Conservation (phyloP, 2,888 invertebrate species). For the Drepana falcataria region DNA sequence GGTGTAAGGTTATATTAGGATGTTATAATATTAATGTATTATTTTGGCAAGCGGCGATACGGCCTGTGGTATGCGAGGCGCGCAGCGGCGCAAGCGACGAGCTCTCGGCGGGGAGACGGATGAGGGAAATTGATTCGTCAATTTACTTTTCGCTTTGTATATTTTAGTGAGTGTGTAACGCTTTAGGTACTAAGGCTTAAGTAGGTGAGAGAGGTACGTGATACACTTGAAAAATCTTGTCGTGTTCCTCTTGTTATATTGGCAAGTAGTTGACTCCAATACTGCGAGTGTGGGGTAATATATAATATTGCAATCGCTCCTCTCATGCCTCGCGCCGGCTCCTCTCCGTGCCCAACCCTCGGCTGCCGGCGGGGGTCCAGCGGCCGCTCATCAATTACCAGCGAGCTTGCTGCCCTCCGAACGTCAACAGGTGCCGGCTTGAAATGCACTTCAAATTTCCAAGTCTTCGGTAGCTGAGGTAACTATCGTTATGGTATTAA, state of each 20-base stretch:
- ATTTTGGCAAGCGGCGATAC: constrained; percentile 70
- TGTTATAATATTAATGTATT: constrained; percentile 71
- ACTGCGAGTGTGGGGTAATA: no score
- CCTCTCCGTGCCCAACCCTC: constrained; percentile 30
- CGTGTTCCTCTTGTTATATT: no score
- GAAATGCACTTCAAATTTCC: neutral
- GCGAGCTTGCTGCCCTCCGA: constrained; percentile 12
- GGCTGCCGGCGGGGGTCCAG: constrained; percentile 46
- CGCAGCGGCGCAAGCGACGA: constrained; percentile 14
- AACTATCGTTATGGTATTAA: neutral
- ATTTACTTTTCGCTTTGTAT: no score
- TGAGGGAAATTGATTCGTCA: neutral
- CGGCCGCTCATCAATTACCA: constrained; percentile 53
- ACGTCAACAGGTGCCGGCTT: constrained; percentile 55
- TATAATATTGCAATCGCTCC: no score
- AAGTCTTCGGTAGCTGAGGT: neutral
- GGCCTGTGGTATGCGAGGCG: constrained; percentile 29
- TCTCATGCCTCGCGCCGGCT: neutral
- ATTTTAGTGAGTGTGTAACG: no score
- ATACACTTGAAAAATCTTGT: no score
- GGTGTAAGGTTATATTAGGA: constrained; percentile 55
- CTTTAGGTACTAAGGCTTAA: no score
- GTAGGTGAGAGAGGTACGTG: no score
- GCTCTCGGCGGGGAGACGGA: constrained; percentile 4
- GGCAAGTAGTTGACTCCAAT: no score